phyloP scores from a whole-genome alignment of 1,140 invertebrate genomes.

The Brachionus paranguensis region DNA sequence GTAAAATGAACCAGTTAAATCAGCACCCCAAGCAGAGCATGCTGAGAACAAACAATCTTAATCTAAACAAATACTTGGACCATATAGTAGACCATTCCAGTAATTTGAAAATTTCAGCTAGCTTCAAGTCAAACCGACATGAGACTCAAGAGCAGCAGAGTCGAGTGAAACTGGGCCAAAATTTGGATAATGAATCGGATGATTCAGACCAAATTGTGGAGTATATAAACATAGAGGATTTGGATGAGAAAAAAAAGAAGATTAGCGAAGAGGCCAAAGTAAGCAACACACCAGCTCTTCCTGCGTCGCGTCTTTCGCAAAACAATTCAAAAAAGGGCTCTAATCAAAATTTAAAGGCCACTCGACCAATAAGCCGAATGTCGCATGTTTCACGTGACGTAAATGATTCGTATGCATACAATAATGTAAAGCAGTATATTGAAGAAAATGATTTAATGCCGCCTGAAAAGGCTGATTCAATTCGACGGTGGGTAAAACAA shows the following conservation, averaged over 20 bases:
- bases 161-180: background rate
- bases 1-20: background rate
- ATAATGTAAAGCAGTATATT: conserved; percentile 39
- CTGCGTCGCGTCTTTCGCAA: background rate
- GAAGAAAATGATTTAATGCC: conserved; percentile 40
- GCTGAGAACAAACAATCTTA: background rate
- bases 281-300: background rate
- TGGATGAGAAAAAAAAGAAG: background rate
- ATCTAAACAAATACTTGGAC: conserved; percentile 11
- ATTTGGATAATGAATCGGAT: background rate
- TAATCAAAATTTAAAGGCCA: background rate
- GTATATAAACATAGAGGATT: background rate
- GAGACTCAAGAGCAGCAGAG: background rate
- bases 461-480: conserved; percentile 30
- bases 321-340: background rate
- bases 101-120: conserved; percentile 12
- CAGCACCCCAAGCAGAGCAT: background rate
- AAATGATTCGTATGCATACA: conserved; percentile 41
- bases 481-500: conserved; percentile 14
- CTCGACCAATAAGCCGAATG: background rate
- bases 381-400: conserved; percentile 20
- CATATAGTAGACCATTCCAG: background rate
- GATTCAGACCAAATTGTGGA: background rate
- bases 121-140: background rate
- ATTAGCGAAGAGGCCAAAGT: background rate